Conservation (phyloP, 1,140 invertebrate genomes). For the Metaphire vulgaris region DNA sequence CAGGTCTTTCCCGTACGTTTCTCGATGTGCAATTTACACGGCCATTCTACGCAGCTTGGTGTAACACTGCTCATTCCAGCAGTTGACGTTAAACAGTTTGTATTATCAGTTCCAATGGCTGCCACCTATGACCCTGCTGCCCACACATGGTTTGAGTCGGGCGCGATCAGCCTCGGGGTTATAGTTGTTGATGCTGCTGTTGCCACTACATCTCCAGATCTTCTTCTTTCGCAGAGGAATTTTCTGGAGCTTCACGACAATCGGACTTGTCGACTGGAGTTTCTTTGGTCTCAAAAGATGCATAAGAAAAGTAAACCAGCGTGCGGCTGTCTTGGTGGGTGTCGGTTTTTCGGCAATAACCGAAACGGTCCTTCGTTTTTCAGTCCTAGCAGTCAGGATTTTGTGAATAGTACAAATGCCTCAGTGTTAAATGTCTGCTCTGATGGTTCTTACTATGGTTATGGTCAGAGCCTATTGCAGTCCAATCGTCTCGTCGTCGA, state of each 20-base stretch:
- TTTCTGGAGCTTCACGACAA: constrained; percentile 84
- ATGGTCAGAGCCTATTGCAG: constrained; percentile 87
- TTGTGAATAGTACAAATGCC: constrained; percentile 69
- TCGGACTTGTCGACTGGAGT: constrained; percentile 81
- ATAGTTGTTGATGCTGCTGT: constrained; percentile 87
- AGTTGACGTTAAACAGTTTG: constrained; percentile 65
- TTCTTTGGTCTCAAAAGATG: constrained; percentile 73
- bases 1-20: constrained; percentile 75
- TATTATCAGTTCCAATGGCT: constrained; percentile 35
- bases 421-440: constrained; percentile 42
- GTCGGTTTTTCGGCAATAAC: constrained; percentile 78
- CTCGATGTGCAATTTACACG: constrained; percentile 88
- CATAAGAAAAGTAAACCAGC: constrained; percentile 57
- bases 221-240: constrained; percentile 47
- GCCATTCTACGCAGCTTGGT: constrained; percentile 77
- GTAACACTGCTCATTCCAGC: constrained; percentile 79
- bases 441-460: constrained; percentile 66
- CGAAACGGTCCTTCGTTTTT: constrained; percentile 77
- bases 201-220: constrained; percentile 45
- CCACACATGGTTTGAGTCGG: constrained; percentile 78
- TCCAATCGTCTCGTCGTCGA: constrained; percentile 66
- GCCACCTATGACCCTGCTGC: constrained; percentile 34
- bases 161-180: constrained; percentile 79
- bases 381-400: constrained; percentile 70
- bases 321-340: constrained; percentile 92